Evolutionary conservation across 2,888 invertebrate genomes (phyloP).

Genomic region (Smittia sp.): DNA sequence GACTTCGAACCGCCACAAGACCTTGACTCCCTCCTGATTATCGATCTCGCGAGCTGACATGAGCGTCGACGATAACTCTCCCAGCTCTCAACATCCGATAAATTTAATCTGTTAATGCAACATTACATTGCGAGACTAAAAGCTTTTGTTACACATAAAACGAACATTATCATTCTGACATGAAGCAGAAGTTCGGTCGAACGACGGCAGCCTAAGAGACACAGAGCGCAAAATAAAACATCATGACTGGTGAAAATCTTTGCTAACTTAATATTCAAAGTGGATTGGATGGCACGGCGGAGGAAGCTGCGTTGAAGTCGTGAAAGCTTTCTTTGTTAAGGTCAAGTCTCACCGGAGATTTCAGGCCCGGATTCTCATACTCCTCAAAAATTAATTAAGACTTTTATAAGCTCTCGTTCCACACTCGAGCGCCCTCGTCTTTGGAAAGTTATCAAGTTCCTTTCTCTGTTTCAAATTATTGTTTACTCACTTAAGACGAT

Average conservation of each 20-base stretch:
- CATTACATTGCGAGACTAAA: not conserved
- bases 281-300: not conserved
- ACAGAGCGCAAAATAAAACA: not conserved
- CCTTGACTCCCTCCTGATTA: no score
- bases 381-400: not conserved
- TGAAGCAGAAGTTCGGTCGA: not conserved
- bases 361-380: not conserved
- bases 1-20: no score
- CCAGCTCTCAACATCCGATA: conserved; percentile 5
- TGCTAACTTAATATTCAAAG: not conserved
- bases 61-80: no score
- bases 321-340: not conserved
- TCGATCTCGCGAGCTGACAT: no score
- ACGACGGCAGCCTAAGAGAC: not conserved
- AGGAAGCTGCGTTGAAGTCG: not conserved
- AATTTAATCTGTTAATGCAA: conserved; percentile 8
- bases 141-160: conserved; percentile 3
- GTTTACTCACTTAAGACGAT: no score
- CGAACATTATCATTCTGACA: not conserved
- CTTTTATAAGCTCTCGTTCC: no score
- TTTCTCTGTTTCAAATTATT: no score
- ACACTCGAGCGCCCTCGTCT: no score
- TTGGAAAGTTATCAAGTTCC: no score
- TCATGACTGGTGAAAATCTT: not conserved
- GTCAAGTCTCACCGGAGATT: not conserved